These are phyloP conservation scores for Caenorhabditis doughertyi DNA, from an alignment of 2,888 invertebrate species.

Conservation along the genomic window DNA sequence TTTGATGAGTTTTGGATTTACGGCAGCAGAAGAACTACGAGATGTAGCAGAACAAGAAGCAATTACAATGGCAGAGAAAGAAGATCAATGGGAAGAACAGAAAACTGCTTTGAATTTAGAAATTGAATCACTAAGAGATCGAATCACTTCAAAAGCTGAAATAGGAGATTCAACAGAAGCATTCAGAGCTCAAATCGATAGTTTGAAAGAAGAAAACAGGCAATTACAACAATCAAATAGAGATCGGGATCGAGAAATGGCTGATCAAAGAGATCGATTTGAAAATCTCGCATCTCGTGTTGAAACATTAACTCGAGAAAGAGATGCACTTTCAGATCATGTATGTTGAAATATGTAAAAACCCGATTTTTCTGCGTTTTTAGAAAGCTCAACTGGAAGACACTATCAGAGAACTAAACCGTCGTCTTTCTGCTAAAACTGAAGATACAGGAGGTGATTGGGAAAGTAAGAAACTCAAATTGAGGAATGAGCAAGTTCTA, in stretches of 20 bases:
- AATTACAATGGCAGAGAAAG: slow-evolving; percentile 77
- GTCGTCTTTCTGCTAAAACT: slow-evolving; percentile 74
- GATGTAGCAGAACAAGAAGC: slow-evolving; percentile 80
- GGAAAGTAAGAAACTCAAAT: slow-evolving; percentile 78
- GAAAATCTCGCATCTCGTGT: slow-evolving; percentile 75
- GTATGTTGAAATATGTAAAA: slow-evolving; percentile 59
- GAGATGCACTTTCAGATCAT: slow-evolving; percentile 74
- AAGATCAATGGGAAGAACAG: slow-evolving; percentile 80
- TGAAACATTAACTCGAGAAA: slow-evolving; percentile 75
- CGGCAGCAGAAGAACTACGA: slow-evolving; percentile 78
- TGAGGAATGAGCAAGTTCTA: slow-evolving; percentile 81
- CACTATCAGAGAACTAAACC: slow-evolving; percentile 78
- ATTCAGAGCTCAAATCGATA: slow-evolving; percentile 79
- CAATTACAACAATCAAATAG: slow-evolving; percentile 77
- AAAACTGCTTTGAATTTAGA: slow-evolving; percentile 75
- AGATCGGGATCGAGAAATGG: slow-evolving; percentile 80
- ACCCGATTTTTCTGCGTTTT: slow-evolving; percentile 10
- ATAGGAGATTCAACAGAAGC: slow-evolving; percentile 67
- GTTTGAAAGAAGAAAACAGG: slow-evolving; percentile 80
- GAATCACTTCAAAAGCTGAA: slow-evolving; percentile 76
- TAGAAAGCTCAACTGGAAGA: slow-evolving; percentile 81
- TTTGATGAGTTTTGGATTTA: slow-evolving; percentile 72
- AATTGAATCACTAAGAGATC: slow-evolving; percentile 75
- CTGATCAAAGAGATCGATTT: slow-evolving; percentile 78
- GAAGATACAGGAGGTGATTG: slow-evolving; percentile 76